phyloP scores from a whole-genome alignment of 2,797 vertebrate genomes.

The Falco columbarius region DNA sequence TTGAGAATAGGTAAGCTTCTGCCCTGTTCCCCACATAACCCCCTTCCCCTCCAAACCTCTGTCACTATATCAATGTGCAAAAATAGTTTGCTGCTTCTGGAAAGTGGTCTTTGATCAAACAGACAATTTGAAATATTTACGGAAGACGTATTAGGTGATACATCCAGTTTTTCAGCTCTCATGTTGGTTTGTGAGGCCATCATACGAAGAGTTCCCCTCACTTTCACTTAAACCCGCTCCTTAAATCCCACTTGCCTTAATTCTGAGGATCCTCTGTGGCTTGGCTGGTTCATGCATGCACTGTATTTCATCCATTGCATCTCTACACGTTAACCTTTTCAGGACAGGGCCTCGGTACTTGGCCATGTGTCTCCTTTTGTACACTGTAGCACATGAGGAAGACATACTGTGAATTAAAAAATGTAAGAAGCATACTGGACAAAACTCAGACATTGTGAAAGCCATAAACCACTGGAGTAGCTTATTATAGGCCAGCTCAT shows the following conservation, averaged over 20 bases:
- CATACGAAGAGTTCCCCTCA: background rate
- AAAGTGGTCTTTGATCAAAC: background rate
- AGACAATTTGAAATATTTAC: background rate
- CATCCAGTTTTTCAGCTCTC: background rate
- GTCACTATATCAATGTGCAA: background rate
- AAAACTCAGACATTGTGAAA: background rate
- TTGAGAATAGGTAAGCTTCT: background rate
- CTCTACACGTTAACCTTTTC: background rate
- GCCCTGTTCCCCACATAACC: background rate
- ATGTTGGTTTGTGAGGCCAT: background rate
- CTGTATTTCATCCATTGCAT: background rate
- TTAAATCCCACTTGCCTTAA: background rate
- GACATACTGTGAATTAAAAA: background rate
- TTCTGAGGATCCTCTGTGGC: background rate
- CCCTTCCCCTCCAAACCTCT: fast-evolving
- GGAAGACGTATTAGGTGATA: background rate
- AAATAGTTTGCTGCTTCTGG: background rate
- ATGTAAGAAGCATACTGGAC: background rate
- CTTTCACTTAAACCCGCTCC: background rate
- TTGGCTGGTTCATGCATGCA: background rate
- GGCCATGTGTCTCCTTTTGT: background rate
- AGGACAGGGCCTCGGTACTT: background rate
- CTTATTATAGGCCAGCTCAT: background rate
- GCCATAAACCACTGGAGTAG: background rate
- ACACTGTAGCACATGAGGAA: background rate